phyloP scores from a whole-genome alignment of 1,140 invertebrate species.

The Pseudomyrmex gracilis region DNA sequence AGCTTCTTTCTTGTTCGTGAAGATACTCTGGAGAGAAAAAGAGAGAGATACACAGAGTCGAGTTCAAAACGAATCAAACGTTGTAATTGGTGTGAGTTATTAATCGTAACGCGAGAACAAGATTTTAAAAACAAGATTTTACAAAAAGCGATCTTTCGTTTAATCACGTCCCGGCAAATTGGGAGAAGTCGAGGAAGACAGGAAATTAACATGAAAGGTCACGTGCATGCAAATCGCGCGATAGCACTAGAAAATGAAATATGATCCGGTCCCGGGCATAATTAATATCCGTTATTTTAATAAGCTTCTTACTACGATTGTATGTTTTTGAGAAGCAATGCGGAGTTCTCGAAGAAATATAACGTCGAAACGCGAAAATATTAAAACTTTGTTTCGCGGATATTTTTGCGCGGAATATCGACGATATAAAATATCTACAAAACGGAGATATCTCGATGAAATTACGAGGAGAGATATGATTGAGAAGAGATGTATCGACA shows the following conservation, averaged over 20 bases:
- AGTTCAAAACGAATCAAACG: not conserved
- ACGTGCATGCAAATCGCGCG: conserved; percentile 54
- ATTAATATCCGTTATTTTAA: conserved; percentile 50
- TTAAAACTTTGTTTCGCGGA: not conserved
- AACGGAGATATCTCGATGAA: not conserved
- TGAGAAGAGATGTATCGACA: not conserved
- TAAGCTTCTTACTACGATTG: not conserved
- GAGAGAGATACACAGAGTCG: too few species aligned
- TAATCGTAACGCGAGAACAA: not conserved
- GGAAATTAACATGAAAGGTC: conserved; percentile 59
- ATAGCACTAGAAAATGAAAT: conserved; percentile 49
- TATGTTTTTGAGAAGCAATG: not conserved
- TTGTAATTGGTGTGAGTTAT: conserved; percentile 21
- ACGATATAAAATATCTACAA: conserved; percentile 10
- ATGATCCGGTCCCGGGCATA: not conserved
- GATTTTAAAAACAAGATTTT: conserved; percentile 15
- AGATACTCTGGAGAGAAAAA: not conserved
- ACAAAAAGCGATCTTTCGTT: conserved; percentile 27
- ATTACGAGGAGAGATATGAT: not conserved
- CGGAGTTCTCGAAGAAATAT: conserved; percentile 3
- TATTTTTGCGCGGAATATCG: conserved; percentile 16
- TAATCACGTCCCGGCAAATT: conserved; percentile 43
- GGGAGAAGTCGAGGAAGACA: conserved; percentile 33
- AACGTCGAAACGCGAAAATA: not conserved
- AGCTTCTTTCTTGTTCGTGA: not conserved